Evolutionary conservation across 2,888 invertebrate species (phyloP).

Genomic region (Acleris sparsana): DNA sequence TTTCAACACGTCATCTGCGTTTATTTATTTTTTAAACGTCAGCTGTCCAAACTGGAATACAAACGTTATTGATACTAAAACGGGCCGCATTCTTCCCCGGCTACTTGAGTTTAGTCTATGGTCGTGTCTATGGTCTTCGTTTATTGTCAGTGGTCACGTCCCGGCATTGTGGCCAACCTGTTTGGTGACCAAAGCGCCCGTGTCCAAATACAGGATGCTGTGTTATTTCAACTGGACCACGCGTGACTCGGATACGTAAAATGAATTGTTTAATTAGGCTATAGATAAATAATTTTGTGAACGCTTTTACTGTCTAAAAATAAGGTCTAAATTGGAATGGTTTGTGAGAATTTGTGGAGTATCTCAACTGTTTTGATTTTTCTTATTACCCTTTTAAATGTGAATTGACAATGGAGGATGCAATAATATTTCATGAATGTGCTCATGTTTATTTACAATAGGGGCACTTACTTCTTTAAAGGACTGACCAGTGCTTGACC

Average conservation of each 20-base stretch:
- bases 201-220: slow-evolving; percentile 70
- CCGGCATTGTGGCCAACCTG: slow-evolving; percentile 53
- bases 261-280: slow-evolving; percentile 61
- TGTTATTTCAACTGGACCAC: slow-evolving; percentile 79
- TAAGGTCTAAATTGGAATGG: too few relatives aligned
- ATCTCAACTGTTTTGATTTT: too few relatives aligned
- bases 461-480: too few relatives aligned
- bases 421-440: too few relatives aligned
- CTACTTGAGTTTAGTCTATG: slow-evolving; percentile 38
- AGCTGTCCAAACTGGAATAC: slow-evolving; percentile 56
- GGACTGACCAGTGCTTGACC: too few relatives aligned
- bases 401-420: slow-evolving; percentile 12
- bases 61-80: slow-evolving; percentile 57
- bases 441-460: not conserved
- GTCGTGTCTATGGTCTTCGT: slow-evolving; percentile 55
- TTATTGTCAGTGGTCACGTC: slow-evolving; percentile 61
- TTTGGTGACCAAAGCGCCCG: slow-evolving; percentile 56
- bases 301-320: too few relatives aligned
- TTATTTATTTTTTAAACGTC: slow-evolving; percentile 40
- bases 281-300: slow-evolving; percentile 18
- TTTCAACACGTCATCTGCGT: slow-evolving; percentile 10
- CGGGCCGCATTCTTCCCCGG: slow-evolving; percentile 42
- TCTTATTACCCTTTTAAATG: too few relatives aligned
- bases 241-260: slow-evolving; percentile 55
- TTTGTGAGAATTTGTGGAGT: too few relatives aligned